Percentiles rank a stretch among this genome's conserved stretches.
Evolutionary conservation across 2,113 vertebrate genomes (phyloP).

Genomic region (Oreotrochilus melanogaster): DNA sequence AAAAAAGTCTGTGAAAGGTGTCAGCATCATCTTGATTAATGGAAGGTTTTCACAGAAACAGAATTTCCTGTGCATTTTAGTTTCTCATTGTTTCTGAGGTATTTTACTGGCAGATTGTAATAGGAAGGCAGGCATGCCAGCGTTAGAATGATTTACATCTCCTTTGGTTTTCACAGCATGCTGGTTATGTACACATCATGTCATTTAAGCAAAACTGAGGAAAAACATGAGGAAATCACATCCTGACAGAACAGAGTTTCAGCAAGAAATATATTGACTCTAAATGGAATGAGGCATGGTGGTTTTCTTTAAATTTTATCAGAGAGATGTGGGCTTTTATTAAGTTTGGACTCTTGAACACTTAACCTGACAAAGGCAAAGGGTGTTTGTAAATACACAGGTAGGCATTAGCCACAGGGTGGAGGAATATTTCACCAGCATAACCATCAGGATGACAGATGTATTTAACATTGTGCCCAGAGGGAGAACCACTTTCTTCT

Average conservation of each 20-base stretch:
- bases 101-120: neutral
- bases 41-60: neutral
- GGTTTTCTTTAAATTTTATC: neutral
- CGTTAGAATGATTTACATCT: neutral
- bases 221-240: neutral
- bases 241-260: neutral
- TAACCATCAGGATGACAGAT: neutral
- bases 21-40: neutral
- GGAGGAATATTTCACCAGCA: neutral
- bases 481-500: neutral
- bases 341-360: neutral
- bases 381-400: neutral
- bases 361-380: neutral
- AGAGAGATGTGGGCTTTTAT: neutral
- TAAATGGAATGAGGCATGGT: neutral
- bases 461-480: neutral
- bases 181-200: neutral
- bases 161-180: neutral
- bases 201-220: neutral
- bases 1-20: neutral
- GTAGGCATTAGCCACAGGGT: neutral
- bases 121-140: neutral
- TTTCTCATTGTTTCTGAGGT: neutral
- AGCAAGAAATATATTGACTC: neutral
- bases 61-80: neutral